Evolutionary conservation across 2,797 vertebrate genomes (phyloP), one percentile per base, ranked within the genome.

Genomic region (Acipenser oxyrinchus): DNA sequence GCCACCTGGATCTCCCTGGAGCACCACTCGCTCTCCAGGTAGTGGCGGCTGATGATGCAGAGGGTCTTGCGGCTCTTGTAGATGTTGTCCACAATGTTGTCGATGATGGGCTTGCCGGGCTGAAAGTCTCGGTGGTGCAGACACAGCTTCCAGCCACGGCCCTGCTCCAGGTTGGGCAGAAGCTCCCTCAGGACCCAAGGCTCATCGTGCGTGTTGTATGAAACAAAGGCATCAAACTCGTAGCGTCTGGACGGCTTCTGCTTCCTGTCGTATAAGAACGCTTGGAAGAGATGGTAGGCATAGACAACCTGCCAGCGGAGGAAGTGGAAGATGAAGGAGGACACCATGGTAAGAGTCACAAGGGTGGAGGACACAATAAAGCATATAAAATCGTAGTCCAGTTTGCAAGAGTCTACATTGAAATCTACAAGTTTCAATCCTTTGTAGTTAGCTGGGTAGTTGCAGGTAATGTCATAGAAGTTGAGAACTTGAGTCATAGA

Each of bases 21-120:
- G 37, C 37, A 37, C 37, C 37, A 37, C 37, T 86, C 88, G 10
- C 87, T 89, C 72, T 82, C 78, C 0, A 90, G 78, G 67, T 88
- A 91, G 67, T 65, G 69, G 12, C 13, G 75, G n/a, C 83, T 88
- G 81, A 91, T 84, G 49, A 91, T 73, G 65, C 89, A 89, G 73
- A 91, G 84, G 62, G 88, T 90, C 80, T 89, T 91, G 51, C 86
- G 81, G 78, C 88, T 90, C 10, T 78, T 79, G 49, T 91, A 91
- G 52, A 89, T 90, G 65, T 83, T 80, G 4, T 90, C 83, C 2
- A 87, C 76, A 11, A 91, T 89, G 75, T 91, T 91, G 3, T 90
- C 86, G 15, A 88, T 76, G 73, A 91, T 89, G 57, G 82, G 62
- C 60, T 71, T 87, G 7, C 88, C 89, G 79, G 81, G 87, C 71